These are phyloP conservation scores for Neoascia interrupta DNA, from an alignment of 2,888 invertebrate species.

Conservation along the genomic window DNA sequence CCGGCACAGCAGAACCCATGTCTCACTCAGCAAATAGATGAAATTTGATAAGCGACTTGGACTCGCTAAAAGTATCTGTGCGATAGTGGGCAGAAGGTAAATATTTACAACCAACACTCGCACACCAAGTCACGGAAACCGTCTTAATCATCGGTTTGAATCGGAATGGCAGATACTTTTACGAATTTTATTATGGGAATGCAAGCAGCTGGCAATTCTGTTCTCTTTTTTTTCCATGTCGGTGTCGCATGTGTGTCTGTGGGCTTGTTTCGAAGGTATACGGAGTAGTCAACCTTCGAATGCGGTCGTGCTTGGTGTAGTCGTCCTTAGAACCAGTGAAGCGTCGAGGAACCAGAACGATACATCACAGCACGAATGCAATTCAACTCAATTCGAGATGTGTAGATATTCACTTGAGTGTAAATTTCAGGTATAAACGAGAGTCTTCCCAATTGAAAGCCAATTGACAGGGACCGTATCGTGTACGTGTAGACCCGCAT, in stretches of 20 bases:
- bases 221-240: not conserved
- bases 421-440: conserved; percentile 54
- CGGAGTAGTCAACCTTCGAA: conserved; percentile 58
- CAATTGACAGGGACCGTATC: conserved; percentile 46
- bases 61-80: conserved; percentile 21
- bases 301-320: conserved; percentile 44
- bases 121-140: no score
- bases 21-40: conserved; percentile 39
- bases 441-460: conserved; percentile 35
- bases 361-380: conserved; percentile 51
- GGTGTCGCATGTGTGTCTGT: conserved; percentile 1
- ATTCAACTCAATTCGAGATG: not conserved
- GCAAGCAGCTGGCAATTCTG: conserved; percentile 56
- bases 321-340: conserved; percentile 63
- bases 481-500: not conserved
- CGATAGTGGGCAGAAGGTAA: conserved; percentile 25
- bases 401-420: conserved; percentile 25
- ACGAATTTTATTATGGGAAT: conserved; percentile 38
- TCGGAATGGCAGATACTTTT: conserved; percentile 15
- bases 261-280: no score
- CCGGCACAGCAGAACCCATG: no score
- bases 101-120: conserved; percentile 27
- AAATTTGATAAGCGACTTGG: conserved; percentile 47
- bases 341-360: no score
- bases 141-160: no score